Conservation (phyloP, 2,888 invertebrate species). For the Ectobius pallidus region DNA sequence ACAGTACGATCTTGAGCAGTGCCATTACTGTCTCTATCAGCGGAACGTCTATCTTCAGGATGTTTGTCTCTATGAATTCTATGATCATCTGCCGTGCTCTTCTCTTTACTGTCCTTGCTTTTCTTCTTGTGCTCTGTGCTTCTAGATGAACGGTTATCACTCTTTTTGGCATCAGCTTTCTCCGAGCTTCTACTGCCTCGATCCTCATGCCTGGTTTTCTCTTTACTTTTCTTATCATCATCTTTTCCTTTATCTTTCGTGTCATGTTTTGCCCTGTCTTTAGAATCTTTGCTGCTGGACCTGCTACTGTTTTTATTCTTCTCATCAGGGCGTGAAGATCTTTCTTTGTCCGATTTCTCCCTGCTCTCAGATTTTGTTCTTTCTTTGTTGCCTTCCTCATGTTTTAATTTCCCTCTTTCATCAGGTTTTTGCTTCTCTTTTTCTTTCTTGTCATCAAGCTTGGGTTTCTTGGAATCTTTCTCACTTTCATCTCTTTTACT, state of each 20-base stretch:
- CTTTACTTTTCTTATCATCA: slow-evolving; percentile 60
- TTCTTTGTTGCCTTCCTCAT: slow-evolving; percentile 49
- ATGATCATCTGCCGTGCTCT: slow-evolving; percentile 69
- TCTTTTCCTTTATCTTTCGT: slow-evolving; percentile 20
- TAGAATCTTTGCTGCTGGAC: slow-evolving; percentile 19
- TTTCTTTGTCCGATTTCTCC: slow-evolving; percentile 40
- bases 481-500: slow-evolving; percentile 47
- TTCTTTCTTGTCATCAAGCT: slow-evolving; percentile 38
- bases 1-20: slow-evolving; percentile 28
- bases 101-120: slow-evolving; percentile 45
- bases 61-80: slow-evolving; percentile 69
- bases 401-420: slow-evolving; percentile 51
- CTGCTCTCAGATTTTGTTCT: slow-evolving; percentile 35
- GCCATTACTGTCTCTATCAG: slow-evolving; percentile 80
- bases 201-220: slow-evolving; percentile 56
- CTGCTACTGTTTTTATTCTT: slow-evolving; percentile 33
- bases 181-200: slow-evolving; percentile 3
- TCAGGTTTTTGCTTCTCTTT: slow-evolving; percentile 40
- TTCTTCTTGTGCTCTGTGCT: slow-evolving; percentile 15
- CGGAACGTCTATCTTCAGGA: slow-evolving; percentile 70
- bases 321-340: slow-evolving; percentile 36
- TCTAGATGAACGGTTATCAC: slow-evolving; percentile 30
- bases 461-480: slow-evolving; percentile 41
- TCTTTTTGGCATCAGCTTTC: slow-evolving; percentile 37
- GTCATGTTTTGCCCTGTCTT: slow-evolving; percentile 8